Base-by-base conservation (phyloP, 1,140 invertebrate genomes). In the Drosophila pallidifrons region DNA sequence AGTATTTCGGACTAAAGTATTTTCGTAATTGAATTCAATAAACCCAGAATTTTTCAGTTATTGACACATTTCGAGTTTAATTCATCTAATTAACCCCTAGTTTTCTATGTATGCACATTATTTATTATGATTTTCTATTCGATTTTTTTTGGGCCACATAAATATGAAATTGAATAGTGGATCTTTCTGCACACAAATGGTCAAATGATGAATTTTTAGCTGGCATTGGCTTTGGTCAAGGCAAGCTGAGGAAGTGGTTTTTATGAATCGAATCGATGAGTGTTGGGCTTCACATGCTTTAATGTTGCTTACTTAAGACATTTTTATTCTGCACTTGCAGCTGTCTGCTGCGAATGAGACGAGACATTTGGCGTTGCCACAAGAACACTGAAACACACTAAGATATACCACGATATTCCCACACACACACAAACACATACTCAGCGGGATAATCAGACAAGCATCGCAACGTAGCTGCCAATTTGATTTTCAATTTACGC, bases 251-350 rank as follows among this genome's bases (percentile, higher is more conserved):
- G n/a, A 35, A 32, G 28, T 51, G n/a, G 16, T 43, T 64, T 64
- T 64, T 54, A 43, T 54, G 61, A 52, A 52, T 64, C 32, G 20
- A 45, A 59, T 28, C 11, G 5, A n/a, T 52, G 60, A 52, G 35
- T 64, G 61, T 43, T 51, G 28, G 28, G 16, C 49, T n/a, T 51
- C 35, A 30, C 70, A 67, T 59, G 59, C 61, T 75, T 65, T 64
- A 75, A 64, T 79, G 51, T 81, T 88, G 82, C 79, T 87, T 87
- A 88, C 63, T 88, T 82, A 79, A 82, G 69, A 55, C 77, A 88
- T 87, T 68, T 66, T 68, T 66, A 74, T 80, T 13, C 43, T 4
- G 32, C 49, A 80, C 73, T 82, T 70, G 81, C 67, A 70, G 70
- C 63, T 61, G 75, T 43, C 51, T 72, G 58, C 55, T 81, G 70